A percentile compares a stretch with the other conserved stretches of the same genome.
Evolutionary conservation across 2,113 vertebrate species (phyloP).

Genomic region (Zapus hudsonius): DNA sequence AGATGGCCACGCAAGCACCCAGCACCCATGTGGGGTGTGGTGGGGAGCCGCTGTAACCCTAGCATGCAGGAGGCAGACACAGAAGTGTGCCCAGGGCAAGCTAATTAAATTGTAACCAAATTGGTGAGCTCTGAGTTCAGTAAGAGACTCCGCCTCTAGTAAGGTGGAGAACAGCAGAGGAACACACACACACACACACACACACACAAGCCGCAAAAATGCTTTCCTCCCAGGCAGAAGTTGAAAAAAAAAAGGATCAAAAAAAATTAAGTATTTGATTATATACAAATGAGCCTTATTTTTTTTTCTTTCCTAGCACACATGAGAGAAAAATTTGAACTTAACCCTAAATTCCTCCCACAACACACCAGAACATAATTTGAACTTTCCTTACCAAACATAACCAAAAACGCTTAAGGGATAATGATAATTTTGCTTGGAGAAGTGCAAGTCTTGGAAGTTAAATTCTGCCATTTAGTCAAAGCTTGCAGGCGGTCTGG

Average conservation of each 20-base stretch:
- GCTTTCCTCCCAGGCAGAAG: conserved; percentile 28
- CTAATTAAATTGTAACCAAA: too few relatives aligned
- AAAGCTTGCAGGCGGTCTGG: not conserved
- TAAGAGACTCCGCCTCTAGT: too few relatives aligned
- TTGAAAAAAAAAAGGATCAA: conserved; percentile 33
- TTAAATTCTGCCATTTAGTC: not conserved
- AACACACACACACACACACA: too few relatives aligned
- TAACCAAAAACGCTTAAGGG: not conserved
- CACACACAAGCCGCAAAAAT: not conserved
- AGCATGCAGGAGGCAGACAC: too few relatives aligned
- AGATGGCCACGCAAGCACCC: too few relatives aligned
- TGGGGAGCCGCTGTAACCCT: too few relatives aligned
- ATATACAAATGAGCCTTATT: not conserved
- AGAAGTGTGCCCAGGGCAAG: too few relatives aligned
- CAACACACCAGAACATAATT: conserved; percentile 12
- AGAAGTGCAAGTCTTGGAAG: not conserved
- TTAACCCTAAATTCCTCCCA: not conserved
- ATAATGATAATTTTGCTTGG: not conserved
- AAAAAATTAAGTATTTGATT: conserved; percentile 40
- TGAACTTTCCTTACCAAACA: not conserved
- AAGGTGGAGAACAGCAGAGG: too few relatives aligned
- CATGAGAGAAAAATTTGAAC: conserved; percentile 30
- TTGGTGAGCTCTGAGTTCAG: too few relatives aligned
- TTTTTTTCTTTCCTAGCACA: not conserved
- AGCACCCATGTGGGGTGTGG: too few relatives aligned